phyloP scores from a whole-genome alignment of 2,888 invertebrate species.

The Caenorhabditis drosophilae region DNA sequence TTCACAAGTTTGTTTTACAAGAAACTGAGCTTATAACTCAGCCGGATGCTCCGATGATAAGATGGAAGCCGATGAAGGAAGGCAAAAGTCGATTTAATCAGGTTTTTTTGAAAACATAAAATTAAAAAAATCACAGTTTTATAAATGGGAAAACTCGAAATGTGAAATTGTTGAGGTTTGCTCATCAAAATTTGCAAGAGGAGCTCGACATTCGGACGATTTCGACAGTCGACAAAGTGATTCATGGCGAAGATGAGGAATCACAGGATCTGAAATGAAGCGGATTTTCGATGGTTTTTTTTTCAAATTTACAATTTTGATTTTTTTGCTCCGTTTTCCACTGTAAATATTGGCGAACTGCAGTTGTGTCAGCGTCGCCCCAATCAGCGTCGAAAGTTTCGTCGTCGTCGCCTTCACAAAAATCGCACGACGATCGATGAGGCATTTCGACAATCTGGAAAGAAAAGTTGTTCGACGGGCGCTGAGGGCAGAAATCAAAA shows the following conservation, averaged over 20 bases:
- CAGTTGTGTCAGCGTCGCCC: conserved; percentile 31
- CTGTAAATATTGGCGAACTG: conserved; percentile 28
- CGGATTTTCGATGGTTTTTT: neutral
- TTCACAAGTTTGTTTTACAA: too few species aligned
- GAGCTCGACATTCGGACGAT: conserved; percentile 10
- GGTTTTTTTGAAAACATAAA: neutral
- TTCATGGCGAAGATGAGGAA: conserved; percentile 30
- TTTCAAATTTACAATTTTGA: conserved; percentile 16
- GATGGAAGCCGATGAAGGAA: too few species aligned
- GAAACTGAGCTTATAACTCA: too few species aligned
- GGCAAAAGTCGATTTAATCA: too few species aligned
- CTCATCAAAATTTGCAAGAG: conserved; percentile 26
- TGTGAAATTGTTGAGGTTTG: conserved; percentile 6
- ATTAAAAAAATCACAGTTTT: conserved; percentile 3
- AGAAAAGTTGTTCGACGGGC: too few species aligned
- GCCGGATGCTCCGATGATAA: too few species aligned
- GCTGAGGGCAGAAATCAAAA: too few species aligned
- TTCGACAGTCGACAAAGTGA: conserved; percentile 27
- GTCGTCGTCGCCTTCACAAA: conserved; percentile 12
- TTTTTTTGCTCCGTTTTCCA: conserved; percentile 12
- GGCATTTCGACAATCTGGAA: conserved; percentile 17
- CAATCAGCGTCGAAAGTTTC: conserved; percentile 24
- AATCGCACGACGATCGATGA: conserved; percentile 21
- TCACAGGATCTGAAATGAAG: conserved; percentile 15
- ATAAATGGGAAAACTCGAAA: conserved; percentile 25